Base-by-base conservation (phyloP, 2,113 vertebrate species). In the Pipa parva region DNA sequence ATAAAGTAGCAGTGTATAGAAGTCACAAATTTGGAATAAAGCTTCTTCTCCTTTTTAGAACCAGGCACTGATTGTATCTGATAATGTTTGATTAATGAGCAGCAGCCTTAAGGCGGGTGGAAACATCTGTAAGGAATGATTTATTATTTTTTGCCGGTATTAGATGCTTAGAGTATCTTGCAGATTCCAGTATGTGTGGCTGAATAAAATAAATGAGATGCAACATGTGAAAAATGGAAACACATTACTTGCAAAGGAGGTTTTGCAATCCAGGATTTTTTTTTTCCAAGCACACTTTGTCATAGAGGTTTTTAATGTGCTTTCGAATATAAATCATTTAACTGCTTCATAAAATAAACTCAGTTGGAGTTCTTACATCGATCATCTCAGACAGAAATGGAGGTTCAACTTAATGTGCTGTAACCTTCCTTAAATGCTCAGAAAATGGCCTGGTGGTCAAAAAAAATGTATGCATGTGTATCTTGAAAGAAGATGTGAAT, bases 81-180 rank as follows among this genome's bases (percentile, higher is more conserved):
- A 93, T 94, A 91, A 89, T 65, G 70, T 88, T 80, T 92, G 90
- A 93, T 93, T 92, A 92, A 93, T 87, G 89, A 91, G 81, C 66
- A 62, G 80, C 80, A 81, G 82, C 76, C 74, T 77, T 80, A 80
- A 79, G 72, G 83, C 71, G 73, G 85, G 81, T 84, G 80, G 84
- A 84, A 86, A 85, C 79, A 85, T 91, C 85, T 85, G 83, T 84
- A 81, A 85, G 78, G 79, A 85, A 81, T 91, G 88, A 94, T 92
- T 92, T 92, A 92, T 93, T 91, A 84, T 88, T 91, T 88, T n/a
- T n/a, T 77, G 72, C 62, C 83, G 80, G 81, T 85, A 80, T 81
- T 81, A 79, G 83, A 78, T 83, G 82, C 80, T 77, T 83, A 79
- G 48, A 26, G 8, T 90, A 88, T 85, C 80, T 85, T 82, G 80